Evolutionary conservation across 2,113 vertebrate genomes (phyloP).

Genomic region (Tyto alba): DNA sequence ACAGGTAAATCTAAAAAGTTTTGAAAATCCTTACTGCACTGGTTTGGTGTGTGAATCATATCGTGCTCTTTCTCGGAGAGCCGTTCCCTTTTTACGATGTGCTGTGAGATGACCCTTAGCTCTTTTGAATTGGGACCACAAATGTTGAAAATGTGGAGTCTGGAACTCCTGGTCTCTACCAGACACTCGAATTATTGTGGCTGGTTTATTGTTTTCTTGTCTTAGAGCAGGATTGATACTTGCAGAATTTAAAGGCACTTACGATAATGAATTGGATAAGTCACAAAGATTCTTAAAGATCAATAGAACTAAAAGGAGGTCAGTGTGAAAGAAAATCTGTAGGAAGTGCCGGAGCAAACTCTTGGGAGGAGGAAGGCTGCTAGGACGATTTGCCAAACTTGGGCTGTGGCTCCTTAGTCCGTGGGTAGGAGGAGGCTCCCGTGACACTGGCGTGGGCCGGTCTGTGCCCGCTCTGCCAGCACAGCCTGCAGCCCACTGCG

Average conservation of each 20-base stretch:
- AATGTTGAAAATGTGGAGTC: not conserved
- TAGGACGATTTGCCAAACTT: accelerated
- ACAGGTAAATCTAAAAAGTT: not conserved
- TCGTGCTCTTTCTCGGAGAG: not conserved
- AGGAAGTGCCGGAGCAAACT: not conserved
- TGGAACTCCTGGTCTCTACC: not conserved
- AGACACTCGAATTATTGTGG: not conserved
- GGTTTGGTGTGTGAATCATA: not conserved
- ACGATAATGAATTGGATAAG: not conserved
- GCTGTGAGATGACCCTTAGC: not conserved
- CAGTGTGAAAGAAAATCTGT: not conserved
- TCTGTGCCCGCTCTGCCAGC: not conserved
- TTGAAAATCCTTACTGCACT: not conserved
- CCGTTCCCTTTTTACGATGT: not conserved
- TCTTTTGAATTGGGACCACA: not conserved
- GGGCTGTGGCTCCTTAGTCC: not conserved
- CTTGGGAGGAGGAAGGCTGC: not conserved
- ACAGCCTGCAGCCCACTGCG: not conserved
- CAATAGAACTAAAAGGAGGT: not conserved
- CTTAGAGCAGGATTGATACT: not conserved
- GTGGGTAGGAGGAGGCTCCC: not conserved
- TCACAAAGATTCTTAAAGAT: not conserved
- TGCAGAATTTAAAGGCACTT: not conserved
- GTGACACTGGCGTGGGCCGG: no score
- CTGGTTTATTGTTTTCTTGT: not conserved